These are phyloP conservation scores for Dipus sagitta DNA, from an alignment of 2,797 vertebrate species.

Conservation along the genomic window DNA sequence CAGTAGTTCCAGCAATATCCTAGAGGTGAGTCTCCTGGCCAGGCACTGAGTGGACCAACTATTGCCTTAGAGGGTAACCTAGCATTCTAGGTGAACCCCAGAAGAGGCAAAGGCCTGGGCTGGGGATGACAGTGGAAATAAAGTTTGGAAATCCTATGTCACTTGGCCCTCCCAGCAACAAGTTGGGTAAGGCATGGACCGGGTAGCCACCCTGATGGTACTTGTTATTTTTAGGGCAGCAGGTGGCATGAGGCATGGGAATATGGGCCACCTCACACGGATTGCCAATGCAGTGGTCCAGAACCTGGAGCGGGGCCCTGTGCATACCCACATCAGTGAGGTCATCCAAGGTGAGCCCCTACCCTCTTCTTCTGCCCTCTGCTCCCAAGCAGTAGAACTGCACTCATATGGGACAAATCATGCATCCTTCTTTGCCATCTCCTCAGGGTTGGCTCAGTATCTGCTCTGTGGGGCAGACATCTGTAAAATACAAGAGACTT, in stretches of 20 bases:
- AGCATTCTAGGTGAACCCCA: neutral
- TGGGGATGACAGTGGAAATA: neutral
- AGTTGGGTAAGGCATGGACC: neutral
- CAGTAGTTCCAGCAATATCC: accelerated
- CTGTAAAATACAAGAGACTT: neutral
- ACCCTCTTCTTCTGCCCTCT: neutral
- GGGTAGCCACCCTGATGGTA: neutral
- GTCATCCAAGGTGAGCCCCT: constrained; percentile 93
- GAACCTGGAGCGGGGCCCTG: constrained; percentile 95
- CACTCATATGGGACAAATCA: accelerated
- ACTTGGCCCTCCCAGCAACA: neutral
- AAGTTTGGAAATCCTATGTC: neutral
- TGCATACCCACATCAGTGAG: constrained; percentile 92
- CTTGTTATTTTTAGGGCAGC: constrained; percentile 89
- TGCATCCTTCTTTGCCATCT: no score
- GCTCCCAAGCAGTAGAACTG: neutral
- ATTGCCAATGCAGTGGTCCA: constrained; percentile 98
- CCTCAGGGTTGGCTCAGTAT: neutral
- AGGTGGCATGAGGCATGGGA: constrained; percentile 95
- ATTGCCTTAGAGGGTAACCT: neutral
- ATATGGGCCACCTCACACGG: constrained; percentile 98
- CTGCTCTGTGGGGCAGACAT: neutral
- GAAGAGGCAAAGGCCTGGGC: neutral
- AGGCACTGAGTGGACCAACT: neutral
- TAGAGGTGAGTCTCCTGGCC: neutral